Evolutionary conservation across 2,113 vertebrate species (phyloP), one percentile per base, ranked within the genome.

Genomic region (Prietella phreatophila): DNA sequence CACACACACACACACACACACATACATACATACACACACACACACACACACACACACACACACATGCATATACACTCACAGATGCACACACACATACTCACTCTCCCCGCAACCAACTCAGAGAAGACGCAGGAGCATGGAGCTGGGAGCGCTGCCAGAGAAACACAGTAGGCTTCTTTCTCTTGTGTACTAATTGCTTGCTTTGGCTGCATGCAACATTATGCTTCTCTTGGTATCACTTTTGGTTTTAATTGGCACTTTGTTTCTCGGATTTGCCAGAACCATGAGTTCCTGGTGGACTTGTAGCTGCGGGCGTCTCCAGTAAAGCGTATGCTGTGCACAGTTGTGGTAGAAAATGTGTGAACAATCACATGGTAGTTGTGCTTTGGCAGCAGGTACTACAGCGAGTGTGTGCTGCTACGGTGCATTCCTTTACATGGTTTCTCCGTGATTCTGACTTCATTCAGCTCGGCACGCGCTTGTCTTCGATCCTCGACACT

Each of bases 111-210:
- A 55, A 81, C 67, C 75, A 85, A 87, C 63, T 88, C 79, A 73
- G 55, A 63, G 87, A 86, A 87, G 87, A 85, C 73, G 25, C 71
- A 84, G 80, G 87, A 87, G 67, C 82, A 90, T 90, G 89, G 89
- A 87, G 89, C 85, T 82, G 10, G 85, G 73, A 81, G 33, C 67
- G 27, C 89, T 85, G 85, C 89, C 89, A 65, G 85, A 90, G 85
- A 90, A 87, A 69, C 82, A 90, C 89, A 90, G 89, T 90, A 90
- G 36, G 89, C 60, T 84, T 63, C 80, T 83, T 53, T 84, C 39
- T 85, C 84, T 87, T n/a, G 20, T 90, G 78, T 42, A 39, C 10
- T 86, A 61, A 86, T 84, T 86, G 84, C 87, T 88, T 78, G 47
- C 76, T 87, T 80, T 76, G 67, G 8, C 67, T 76, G 78, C 1